Percentiles rank a stretch among this genome's conserved stretches.
These are phyloP conservation scores for Microcebus griseorufus DNA, from an alignment of 2,113 vertebrate species.

Conservation along the genomic window DNA sequence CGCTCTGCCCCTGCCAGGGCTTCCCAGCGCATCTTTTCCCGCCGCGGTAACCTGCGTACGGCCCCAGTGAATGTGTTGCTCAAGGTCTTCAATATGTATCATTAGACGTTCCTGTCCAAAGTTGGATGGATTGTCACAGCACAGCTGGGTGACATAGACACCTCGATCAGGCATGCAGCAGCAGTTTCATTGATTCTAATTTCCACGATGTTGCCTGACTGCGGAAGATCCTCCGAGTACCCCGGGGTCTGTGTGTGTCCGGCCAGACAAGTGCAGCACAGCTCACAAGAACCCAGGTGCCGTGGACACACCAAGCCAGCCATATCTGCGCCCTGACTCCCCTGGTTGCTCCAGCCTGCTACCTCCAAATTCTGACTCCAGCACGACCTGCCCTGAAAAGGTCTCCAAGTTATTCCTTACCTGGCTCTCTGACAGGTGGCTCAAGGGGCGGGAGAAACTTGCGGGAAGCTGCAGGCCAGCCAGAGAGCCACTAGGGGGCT, in stretches of 20 bases:
- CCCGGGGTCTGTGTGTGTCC: background rate
- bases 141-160: background rate
- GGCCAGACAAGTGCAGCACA: background rate
- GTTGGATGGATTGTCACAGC: background rate
- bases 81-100: background rate
- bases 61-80: background rate
- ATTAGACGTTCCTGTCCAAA: background rate
- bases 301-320: background rate
- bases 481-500: background rate
- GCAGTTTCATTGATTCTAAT: background rate
- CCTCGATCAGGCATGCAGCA: fast-evolving
- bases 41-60: background rate
- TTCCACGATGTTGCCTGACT: background rate
- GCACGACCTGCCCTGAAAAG: background rate
- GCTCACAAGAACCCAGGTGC: background rate
- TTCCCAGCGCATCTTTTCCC: background rate
- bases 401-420: background rate
- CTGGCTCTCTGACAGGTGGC: background rate
- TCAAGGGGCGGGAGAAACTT: background rate
- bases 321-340: background rate
- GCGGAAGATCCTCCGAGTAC: background rate
- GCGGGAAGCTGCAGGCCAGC: background rate
- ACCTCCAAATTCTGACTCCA: background rate
- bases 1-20: background rate
- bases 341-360: too few relatives aligned